Evolutionary conservation across 2,888 invertebrate genomes (phyloP).

Genomic region (Eupithecia exiguata): DNA sequence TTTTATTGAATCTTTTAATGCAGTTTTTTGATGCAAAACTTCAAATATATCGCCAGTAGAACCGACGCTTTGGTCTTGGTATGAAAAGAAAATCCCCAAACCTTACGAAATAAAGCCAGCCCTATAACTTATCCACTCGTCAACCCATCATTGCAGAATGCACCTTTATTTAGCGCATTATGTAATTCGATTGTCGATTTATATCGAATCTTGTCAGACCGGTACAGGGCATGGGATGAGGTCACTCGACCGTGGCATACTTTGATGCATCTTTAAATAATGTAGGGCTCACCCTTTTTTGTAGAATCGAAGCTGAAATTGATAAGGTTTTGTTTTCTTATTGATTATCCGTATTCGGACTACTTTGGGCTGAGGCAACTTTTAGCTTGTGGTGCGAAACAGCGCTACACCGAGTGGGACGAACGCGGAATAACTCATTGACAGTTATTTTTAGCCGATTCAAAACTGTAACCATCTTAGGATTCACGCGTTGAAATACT

Average conservation of each 20-base stretch:
- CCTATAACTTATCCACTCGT: constrained; percentile 3
- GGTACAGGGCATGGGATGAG: constrained; percentile 57
- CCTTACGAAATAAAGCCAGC: not conserved
- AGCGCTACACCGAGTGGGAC: too few species aligned
- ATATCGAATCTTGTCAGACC: constrained; percentile 53
- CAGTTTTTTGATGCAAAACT: too few species aligned
- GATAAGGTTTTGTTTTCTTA: not conserved
- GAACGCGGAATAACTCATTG: too few species aligned
- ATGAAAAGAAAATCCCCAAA: not conserved
- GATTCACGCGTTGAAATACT: not conserved
- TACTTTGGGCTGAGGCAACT: too few species aligned
- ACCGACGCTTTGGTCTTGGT: not conserved
- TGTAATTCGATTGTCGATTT: constrained; percentile 41
- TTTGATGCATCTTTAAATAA: constrained; percentile 39
- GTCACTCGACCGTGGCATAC: constrained; percentile 67
- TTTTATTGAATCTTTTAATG: too few species aligned
- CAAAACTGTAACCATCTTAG: not conserved
- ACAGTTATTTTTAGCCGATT: not conserved
- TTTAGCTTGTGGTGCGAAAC: too few species aligned
- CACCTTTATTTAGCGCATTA: constrained; percentile 35
- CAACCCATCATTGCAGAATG: constrained; percentile 9
- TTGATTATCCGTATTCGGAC: too few species aligned
- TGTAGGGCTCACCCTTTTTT: not conserved
- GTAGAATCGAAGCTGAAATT: not conserved
- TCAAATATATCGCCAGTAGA: not conserved